Evolutionary conservation across 2,797 vertebrate genomes (phyloP), one percentile per base, ranked within the genome.

Genomic region (Hybognathus amarus): DNA sequence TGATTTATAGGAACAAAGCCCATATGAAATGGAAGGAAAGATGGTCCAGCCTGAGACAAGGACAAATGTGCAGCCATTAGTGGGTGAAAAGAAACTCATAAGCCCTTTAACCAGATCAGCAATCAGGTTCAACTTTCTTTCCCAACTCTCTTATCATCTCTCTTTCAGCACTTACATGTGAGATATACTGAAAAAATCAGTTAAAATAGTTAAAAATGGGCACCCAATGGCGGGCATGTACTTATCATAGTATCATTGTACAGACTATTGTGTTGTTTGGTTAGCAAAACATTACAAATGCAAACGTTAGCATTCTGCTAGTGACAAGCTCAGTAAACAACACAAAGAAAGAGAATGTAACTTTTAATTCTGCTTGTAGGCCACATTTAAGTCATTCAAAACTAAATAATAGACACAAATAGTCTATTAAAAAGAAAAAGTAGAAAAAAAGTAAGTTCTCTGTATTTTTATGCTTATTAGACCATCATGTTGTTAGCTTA

Each of bases 1-100:
- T 59, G 66, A 70, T 80, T 56, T 70, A 80, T 80, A 59, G 1
- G 33, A 70, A 24, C 47, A 80, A 69, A 70, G 78, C 8, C 15
- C 24, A 56, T 59, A 70, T 42, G 1, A 70, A 42, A 70, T 59
- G 2, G 24, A 69, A 2, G 17, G 45, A 80, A 54, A 68, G 50
- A n/a, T 1, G 11, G 50, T 59, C 6, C 6, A 11, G 22, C 13
- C 15, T 38, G 6, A 56, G n/a, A 79, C 50, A 20, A 13, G 67
- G 67, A 42, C 52, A 56, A 40, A 45, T 15, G 30, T 56, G 45
- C 5, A 17, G 52, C 50, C 10, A 70, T 42, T 36, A 59, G 36
- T 70, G 36, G 11, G 50, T 30, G 79, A 20, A 42, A 67, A 70
- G 63, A 70, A 80, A 30, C 22, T 68, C n/a, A 52, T 5, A 54